Percentiles rank a stretch among this genome's conserved stretches.
Conservation (phyloP, 2,888 invertebrate genomes). For the Megalurothrips usitatus region DNA sequence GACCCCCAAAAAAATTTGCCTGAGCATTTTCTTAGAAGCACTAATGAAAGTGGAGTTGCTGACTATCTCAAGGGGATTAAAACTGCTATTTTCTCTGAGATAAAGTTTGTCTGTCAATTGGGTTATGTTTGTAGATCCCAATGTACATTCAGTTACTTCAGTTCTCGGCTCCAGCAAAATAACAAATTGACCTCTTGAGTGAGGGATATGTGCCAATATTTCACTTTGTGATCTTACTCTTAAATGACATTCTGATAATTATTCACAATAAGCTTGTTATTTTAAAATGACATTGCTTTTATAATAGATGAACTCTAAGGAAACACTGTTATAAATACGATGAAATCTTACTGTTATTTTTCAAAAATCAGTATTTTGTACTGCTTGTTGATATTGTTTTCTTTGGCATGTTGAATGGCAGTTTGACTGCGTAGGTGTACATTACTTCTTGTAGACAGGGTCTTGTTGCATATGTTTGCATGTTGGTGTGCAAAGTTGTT, state of each 20-base stretch:
- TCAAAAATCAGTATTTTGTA: slow-evolving; percentile 26
- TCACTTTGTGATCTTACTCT: not conserved
- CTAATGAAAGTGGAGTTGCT: not conserved
- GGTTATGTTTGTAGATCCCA: not conserved
- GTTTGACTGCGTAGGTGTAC: slow-evolving; percentile 3
- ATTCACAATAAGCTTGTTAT: not conserved
- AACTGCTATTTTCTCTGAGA: not conserved
- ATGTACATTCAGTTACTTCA: not conserved
- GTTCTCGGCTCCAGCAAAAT: not conserved
- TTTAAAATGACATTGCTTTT: not conserved
- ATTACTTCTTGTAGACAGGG: not conserved
- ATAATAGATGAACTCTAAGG: not conserved
- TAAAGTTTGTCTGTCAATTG: not conserved
- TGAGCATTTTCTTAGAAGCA: not conserved
- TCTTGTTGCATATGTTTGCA: not conserved
- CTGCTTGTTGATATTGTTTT: slow-evolving; percentile 13
- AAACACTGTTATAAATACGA: not conserved
- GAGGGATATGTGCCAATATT: not conserved
- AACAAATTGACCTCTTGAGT: not conserved
- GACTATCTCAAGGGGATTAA: not conserved
- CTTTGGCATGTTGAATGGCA: not conserved
- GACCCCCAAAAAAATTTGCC: not conserved
- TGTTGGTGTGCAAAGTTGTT: not conserved
- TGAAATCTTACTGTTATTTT: slow-evolving; percentile 8
- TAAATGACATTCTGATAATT: slow-evolving; percentile 7